Percentiles rank a stretch among this genome's conserved stretches.
These are phyloP conservation scores for Ormyrus rosae DNA, from an alignment of 2,888 invertebrate genomes.

Conservation along the genomic window DNA sequence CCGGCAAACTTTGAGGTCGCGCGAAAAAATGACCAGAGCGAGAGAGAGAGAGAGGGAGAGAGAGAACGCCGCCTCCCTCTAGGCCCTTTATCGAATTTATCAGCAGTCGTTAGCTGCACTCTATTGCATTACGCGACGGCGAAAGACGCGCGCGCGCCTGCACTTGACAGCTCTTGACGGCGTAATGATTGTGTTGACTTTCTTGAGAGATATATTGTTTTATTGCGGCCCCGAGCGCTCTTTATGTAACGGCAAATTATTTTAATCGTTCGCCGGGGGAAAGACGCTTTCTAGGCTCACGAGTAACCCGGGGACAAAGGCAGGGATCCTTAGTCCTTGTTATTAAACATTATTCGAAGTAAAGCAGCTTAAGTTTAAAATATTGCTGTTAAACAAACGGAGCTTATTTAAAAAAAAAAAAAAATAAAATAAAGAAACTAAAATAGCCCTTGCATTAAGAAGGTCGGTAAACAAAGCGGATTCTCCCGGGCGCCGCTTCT, in stretches of 20 bases:
- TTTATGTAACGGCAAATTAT: too few species aligned
- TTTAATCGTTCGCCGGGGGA: too few species aligned
- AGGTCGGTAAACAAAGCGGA: constrained; percentile 55
- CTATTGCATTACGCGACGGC: neutral
- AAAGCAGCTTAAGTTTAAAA: too few species aligned
- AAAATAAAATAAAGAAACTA: too few species aligned
- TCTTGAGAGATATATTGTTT: neutral
- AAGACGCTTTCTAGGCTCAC: too few species aligned
- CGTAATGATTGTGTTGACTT: neutral
- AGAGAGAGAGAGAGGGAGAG: constrained; percentile 9
- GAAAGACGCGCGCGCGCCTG: neutral
- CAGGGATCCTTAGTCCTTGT: too few species aligned
- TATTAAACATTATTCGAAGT: too few species aligned
- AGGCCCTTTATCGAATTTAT: neutral
- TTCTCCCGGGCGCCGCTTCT: constrained; percentile 9
- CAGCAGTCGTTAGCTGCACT: neutral
- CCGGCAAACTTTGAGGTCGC: constrained; percentile 7
- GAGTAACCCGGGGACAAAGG: too few species aligned
- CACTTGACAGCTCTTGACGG: neutral
- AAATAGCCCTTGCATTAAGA: constrained; percentile 47
- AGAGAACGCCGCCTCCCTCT: neutral
- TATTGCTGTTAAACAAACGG: too few species aligned
- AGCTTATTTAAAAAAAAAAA: too few species aligned
- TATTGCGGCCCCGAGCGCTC: too few species aligned
- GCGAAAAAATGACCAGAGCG: constrained; percentile 20